Conservation (phyloP, 2,113 vertebrate genomes). For the Struthio camelus region DNA sequence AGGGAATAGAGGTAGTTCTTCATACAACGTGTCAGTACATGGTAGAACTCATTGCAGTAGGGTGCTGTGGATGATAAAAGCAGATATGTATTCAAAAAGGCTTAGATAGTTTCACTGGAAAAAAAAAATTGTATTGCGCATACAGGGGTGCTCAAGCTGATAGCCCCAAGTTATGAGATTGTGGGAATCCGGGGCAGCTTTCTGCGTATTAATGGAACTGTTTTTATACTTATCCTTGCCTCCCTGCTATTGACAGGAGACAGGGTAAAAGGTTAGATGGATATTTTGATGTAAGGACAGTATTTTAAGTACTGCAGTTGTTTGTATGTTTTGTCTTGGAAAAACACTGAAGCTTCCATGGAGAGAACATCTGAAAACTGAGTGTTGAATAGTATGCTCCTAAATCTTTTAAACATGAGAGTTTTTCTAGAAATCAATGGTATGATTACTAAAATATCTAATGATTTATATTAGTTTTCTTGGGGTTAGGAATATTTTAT, state of each 20-base stretch:
- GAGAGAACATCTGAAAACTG: not conserved
- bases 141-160: rapidly evolving
- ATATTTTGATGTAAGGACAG: rapidly evolving
- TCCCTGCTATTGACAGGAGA: too few species aligned
- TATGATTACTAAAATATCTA: not conserved
- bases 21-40: rapidly evolving
- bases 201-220: not conserved
- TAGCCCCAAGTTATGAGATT: rapidly evolving
- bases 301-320: not conserved
- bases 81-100: not conserved
- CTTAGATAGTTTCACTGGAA: not conserved
- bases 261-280: not conserved
- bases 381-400: not conserved
- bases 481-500: not conserved
- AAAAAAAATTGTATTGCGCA: not conserved
- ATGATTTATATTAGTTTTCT: not conserved
- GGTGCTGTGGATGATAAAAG: not conserved
- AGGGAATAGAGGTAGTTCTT: not conserved
- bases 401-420: rapidly evolving
- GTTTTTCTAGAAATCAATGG: not conserved
- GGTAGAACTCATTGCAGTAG: not conserved
- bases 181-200: not conserved
- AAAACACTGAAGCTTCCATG: not conserved
- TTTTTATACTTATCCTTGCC: not conserved
- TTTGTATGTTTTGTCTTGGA: not conserved